Conservation (phyloP, 2,113 vertebrate species). For the Rhadina sibilatrix region DNA sequence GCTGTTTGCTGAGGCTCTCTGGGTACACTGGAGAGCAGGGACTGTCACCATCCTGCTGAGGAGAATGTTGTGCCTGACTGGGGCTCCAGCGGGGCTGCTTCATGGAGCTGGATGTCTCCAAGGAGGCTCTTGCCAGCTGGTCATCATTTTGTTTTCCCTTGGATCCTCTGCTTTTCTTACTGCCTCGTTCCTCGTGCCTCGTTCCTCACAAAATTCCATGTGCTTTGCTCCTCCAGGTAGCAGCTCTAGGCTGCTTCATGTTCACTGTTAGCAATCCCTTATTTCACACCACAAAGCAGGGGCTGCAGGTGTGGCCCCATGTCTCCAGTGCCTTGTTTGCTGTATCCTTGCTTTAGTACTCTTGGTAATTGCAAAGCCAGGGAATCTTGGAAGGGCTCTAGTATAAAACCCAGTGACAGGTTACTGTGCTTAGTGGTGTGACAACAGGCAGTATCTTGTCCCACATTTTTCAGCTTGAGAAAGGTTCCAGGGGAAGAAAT, state of each 20-base stretch:
- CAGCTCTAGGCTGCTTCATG: not conserved
- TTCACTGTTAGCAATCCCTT: not conserved
- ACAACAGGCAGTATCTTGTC: not conserved
- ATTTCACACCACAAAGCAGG: not conserved
- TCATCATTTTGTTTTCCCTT: not conserved
- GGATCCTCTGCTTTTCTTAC: not conserved
- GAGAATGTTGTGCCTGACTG: fast-evolving
- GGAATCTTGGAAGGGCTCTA: not conserved
- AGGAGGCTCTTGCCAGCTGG: not conserved
- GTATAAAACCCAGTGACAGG: not conserved
- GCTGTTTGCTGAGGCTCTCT: not conserved
- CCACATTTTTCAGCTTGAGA: not conserved
- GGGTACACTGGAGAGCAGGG: not conserved
- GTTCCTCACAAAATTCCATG: fast-evolving
- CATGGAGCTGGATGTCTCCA: not conserved
- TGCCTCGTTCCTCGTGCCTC: not conserved
- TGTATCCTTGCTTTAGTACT: not conserved
- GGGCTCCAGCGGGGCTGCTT: not conserved
- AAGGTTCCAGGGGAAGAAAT: not conserved
- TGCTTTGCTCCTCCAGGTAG: not conserved
- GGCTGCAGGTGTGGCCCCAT: not conserved
- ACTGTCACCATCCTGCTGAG: not conserved
- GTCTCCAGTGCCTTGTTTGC: not conserved
- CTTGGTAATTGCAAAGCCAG: not conserved
- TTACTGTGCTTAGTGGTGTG: not conserved